These are phyloP conservation scores for Lutjanus campechanus DNA, from an alignment of 2,797 vertebrate species.

Conservation along the genomic window DNA sequence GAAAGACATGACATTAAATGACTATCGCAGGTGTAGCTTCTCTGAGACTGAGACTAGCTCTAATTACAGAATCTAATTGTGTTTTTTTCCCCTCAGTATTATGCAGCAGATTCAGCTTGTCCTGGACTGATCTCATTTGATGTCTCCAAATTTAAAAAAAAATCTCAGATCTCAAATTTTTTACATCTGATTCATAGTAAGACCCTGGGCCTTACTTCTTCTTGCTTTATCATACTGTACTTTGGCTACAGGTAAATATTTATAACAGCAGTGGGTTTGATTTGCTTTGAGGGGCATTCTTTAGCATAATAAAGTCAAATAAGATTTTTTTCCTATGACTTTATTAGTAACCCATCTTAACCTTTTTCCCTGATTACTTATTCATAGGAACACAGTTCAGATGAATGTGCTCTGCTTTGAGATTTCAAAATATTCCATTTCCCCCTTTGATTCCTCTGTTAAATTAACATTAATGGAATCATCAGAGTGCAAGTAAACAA, in stretches of 20 bases:
- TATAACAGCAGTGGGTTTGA: background rate
- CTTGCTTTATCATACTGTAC: background rate
- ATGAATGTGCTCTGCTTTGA: conserved; percentile 51
- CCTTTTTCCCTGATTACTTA: conserved; percentile 53
- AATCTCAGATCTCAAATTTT: background rate
- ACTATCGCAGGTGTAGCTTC: conserved; percentile 19
- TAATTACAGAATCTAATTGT: conserved; percentile 4
- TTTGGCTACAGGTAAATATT: background rate
- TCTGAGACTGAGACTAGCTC: background rate
- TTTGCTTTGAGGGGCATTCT: background rate
- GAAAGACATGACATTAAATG: conserved; percentile 7
- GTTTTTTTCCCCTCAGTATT: background rate
- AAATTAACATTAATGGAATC: conserved; percentile 64
- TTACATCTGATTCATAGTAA: background rate
- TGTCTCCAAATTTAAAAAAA: background rate
- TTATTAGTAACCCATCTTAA: conserved; percentile 37
- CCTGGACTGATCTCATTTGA: background rate
- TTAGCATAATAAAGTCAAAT: conserved; percentile 2
- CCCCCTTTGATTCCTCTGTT: conserved; percentile 55
- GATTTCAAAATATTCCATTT: conserved; percentile 59
- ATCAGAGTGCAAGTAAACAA: conserved; percentile 71
- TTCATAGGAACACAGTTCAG: conserved; percentile 59
- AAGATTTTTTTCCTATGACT: conserved; percentile 21
- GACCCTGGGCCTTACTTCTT: background rate
- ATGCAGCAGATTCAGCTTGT: background rate